Base-by-base conservation (phyloP, 2,888 invertebrate genomes). In the Philereme vetulata region DNA sequence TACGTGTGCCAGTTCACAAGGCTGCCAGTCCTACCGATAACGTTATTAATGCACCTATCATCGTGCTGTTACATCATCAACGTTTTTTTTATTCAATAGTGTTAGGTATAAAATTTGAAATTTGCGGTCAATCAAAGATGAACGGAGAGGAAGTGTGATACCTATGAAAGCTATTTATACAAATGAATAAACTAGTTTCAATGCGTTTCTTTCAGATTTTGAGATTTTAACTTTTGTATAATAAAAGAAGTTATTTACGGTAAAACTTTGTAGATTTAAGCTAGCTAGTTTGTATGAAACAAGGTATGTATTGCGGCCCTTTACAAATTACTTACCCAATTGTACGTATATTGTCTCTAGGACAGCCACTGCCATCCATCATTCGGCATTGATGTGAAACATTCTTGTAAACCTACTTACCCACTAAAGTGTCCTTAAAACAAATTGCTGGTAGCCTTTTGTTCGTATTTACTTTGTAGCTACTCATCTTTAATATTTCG, bases 1-100 rank as follows among this genome's bases (percentile, higher is more conserved):
- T 75, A 71, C 64, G 72, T 75, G 77, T 74, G 77, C 76, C 59
- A 75, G 72, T 74, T 78, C 61, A 67, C 83, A 82, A 85, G 85
- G 86, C 77, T 77, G 65, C 60, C 45, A 67, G 71, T 69, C 68
- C 62, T 21, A 60, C 68, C 74, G 75, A 73, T 74, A 74, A 72
- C 70, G 68, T 66, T 62, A 72, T 69, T 72, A 69, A 67, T 71
- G 56, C 60, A 52, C 44, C 45, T 50, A 49, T 57, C 42, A 56
- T 56, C 53, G 52, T 58, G 35, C 45, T 34, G 33, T 34, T 56
- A 43, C 42, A 56, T 44, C 38, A 44, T 42, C 10, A 21, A 21
- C 21, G 21, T 21, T 21, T 21, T 21, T 21, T 21, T 2, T 21
- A 21, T 21, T 21, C 21, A n/a, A n/a, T 21, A 21, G 21, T 21